Percentiles rank a stretch among this genome's conserved stretches.
Evolutionary conservation across 92 coral and sea anemone species (phyloP).

Genomic region (Umimayanthus chanpuru): DNA sequence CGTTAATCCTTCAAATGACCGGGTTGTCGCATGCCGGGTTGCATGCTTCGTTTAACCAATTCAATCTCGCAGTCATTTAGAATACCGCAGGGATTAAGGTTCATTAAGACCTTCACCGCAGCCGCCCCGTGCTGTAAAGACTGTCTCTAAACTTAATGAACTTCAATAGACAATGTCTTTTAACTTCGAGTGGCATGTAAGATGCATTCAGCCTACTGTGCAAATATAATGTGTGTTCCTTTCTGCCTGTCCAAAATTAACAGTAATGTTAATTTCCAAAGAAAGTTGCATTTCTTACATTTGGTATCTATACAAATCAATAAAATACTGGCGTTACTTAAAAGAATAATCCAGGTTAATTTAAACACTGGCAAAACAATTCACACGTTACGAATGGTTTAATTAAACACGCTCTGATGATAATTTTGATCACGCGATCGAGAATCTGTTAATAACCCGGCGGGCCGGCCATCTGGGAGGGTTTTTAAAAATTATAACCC

Average conservation of each 20-base stretch:
- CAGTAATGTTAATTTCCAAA: background rate
- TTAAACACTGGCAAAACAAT: background rate
- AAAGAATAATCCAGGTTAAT: background rate
- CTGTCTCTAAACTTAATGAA: constrained; percentile 7
- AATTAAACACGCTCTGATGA: too few species aligned
- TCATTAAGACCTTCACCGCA: background rate
- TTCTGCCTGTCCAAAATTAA: background rate
- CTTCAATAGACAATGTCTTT: background rate
- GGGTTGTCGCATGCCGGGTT: constrained; percentile 28
- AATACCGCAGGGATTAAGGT: background rate
- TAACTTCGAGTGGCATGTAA: constrained; percentile 8
- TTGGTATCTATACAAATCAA: background rate
- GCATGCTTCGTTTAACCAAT: constrained; percentile 30
- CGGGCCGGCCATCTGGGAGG: too few species aligned
- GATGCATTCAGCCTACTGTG: background rate
- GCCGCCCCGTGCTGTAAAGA: background rate
- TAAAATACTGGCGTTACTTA: background rate
- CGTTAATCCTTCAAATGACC: constrained; percentile 13
- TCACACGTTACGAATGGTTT: background rate
- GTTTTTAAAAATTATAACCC: too few species aligned
- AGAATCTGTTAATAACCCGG: too few species aligned
- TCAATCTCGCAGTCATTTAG: background rate
- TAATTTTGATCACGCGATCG: too few species aligned
- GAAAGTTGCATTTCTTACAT: background rate
- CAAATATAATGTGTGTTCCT: background rate